These are phyloP conservation scores for Drosophila histrio DNA, from an alignment of 2,888 invertebrate genomes.

Conservation along the genomic window DNA sequence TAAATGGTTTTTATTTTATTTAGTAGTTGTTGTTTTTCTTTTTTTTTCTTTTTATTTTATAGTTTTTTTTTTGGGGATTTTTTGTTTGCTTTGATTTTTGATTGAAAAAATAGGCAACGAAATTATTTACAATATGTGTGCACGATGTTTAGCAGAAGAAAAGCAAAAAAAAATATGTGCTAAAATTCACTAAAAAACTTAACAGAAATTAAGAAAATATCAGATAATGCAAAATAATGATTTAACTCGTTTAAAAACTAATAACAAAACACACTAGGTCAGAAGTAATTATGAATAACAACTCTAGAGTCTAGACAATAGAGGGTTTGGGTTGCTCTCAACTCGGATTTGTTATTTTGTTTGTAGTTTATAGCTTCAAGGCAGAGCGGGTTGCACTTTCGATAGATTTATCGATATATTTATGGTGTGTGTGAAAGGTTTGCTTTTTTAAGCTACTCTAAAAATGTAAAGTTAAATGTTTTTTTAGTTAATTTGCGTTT, in stretches of 20 bases:
- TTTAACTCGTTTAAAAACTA: slow-evolving; percentile 35
- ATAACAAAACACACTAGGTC: slow-evolving; percentile 50
- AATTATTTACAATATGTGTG: slow-evolving; percentile 73
- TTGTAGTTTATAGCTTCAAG: slow-evolving; percentile 15
- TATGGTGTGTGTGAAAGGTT: slow-evolving; percentile 16
- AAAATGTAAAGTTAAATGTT: slow-evolving; percentile 47
- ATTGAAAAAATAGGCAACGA: slow-evolving; percentile 65
- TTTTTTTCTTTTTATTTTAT: slow-evolving; percentile 24
- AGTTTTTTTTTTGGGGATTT: slow-evolving; percentile 34
- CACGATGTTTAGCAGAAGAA: slow-evolving; percentile 30
- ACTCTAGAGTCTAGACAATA: slow-evolving; percentile 26
- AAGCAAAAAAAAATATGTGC: slow-evolving; percentile 22
- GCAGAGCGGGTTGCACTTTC: slow-evolving; percentile 30
- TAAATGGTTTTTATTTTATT: slow-evolving; percentile 61
- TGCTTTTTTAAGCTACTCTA: slow-evolving; percentile 49
- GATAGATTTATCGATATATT: slow-evolving; percentile 20
- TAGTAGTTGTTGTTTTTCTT: slow-evolving; percentile 20
- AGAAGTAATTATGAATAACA: slow-evolving; percentile 49
- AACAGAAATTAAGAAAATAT: slow-evolving; percentile 49
- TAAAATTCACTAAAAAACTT: slow-evolving; percentile 52
- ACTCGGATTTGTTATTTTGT: no score
- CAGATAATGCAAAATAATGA: slow-evolving; percentile 2
- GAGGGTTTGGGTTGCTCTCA: neutral
- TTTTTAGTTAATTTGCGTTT: slow-evolving; percentile 45
- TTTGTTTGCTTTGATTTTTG: slow-evolving; percentile 36